Evolutionary conservation across 2,113 vertebrate species (phyloP).

Genomic region (Lepus europaeus): DNA sequence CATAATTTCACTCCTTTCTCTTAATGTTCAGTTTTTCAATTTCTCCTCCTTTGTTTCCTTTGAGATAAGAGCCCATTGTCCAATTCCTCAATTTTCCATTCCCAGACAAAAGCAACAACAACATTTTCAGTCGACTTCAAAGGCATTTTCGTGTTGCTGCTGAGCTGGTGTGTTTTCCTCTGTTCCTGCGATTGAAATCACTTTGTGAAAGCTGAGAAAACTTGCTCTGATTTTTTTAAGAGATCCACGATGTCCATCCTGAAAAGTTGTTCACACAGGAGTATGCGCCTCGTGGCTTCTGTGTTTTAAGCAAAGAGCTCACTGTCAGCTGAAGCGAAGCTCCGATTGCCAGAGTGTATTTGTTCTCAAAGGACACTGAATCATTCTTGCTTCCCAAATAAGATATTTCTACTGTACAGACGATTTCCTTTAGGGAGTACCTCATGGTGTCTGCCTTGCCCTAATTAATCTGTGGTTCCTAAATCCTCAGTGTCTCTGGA

Average conservation of each 20-base stretch:
- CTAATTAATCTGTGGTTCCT: slow-evolving; percentile 18
- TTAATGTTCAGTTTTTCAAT: background rate
- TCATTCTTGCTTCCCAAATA: background rate
- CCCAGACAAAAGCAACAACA: slow-evolving; percentile 56
- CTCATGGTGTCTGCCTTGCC: too few relatives aligned
- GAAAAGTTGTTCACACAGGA: background rate
- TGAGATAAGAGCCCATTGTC: slow-evolving; percentile 26
- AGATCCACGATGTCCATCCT: slow-evolving; percentile 27
- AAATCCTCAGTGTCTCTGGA: background rate
- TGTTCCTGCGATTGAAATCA: slow-evolving; percentile 14
- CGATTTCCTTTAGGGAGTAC: background rate
- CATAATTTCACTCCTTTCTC: background rate
- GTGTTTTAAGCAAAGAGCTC: slow-evolving; percentile 32
- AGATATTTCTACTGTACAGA: background rate
- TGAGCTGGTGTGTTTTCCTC: slow-evolving; percentile 57
- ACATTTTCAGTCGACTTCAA: slow-evolving; percentile 46
- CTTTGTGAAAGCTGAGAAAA: slow-evolving; percentile 65
- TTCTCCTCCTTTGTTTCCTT: slow-evolving; percentile 61
- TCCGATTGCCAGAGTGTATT: background rate
- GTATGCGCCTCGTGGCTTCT: background rate
- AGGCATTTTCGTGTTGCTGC: slow-evolving; percentile 31
- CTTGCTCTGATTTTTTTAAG: slow-evolving; percentile 58
- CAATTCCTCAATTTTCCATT: slow-evolving; percentile 57
- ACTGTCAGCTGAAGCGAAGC: background rate
- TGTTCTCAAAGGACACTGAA: background rate